Evolutionary conservation across 2,113 vertebrate genomes (phyloP), one percentile per base, ranked within the genome.

Genomic region (Oncorhynchus mykiss): DNA sequence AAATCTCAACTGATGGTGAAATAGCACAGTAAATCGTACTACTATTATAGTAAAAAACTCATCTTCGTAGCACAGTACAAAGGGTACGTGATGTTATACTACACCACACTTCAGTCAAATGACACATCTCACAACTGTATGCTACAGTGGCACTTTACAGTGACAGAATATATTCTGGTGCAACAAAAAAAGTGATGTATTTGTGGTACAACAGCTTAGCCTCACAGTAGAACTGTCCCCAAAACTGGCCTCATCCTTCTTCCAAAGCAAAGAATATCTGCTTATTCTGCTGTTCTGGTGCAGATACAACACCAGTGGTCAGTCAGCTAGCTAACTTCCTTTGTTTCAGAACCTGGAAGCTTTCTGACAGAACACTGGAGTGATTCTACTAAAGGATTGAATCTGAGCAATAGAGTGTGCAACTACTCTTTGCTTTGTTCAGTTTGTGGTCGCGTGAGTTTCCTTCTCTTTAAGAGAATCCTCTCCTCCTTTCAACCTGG

Each of bases 401-500:
- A 73, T 80, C 75, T 65, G 45, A 67, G 76, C 64, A 65, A 68
- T 39, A 78, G 25, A 31, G 74, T 65, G 25, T 69, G 76, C 65
- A 68, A 59, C 45, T 24, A 77, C n/a, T 77, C 9, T 45, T 74
- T 72, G 48, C 62, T 78, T 45, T 84, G 74, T n/a, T 73, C 13
- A 77, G 45, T 66, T 77, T 3, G 54, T 54, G 4, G 60, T 31
- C 51, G 34, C 11, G 31, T 25, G 20, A 45, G n/a, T 54, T 12
- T 79, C 31, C n/a, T 67, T 51, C 57, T 67, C 3, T 62, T 72
- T 51, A 20, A 14, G 18, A 60, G 9, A 59, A 45, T 79, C 78
- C 39, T 80, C 59, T 12, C 51, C 31, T 73, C 67, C 31, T 78
- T 88, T 80, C 73, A 86, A 82, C 25, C 70, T 73, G 48, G 11